Conservation (phyloP, 2,797 vertebrate species). For the Amazonetta brasiliensis region DNA sequence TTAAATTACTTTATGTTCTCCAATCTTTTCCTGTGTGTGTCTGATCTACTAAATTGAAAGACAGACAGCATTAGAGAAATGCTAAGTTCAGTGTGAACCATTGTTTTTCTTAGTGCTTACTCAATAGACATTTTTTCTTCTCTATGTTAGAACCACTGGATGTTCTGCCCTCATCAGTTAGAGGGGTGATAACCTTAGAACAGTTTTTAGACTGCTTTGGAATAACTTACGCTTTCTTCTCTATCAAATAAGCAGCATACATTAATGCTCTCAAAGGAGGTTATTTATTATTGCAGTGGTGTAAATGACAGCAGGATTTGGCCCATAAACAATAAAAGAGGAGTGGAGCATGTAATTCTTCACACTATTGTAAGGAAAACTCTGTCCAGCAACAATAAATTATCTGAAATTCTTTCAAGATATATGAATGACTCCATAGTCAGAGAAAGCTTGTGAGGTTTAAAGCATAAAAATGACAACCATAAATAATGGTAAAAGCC, state of each 20-base stretch:
- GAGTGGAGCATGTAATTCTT: conserved; percentile 58
- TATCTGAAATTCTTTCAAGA: conserved; percentile 64
- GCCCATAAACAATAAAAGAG: conserved; percentile 50
- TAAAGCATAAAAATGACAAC: conserved; percentile 71
- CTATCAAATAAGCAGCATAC: not conserved
- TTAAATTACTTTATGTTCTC: not conserved
- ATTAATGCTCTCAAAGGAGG: not conserved
- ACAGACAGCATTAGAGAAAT: not conserved
- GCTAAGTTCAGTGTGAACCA: not conserved
- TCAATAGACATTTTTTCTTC: not conserved
- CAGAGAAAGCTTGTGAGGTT: conserved; percentile 61
- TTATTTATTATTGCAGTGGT: conserved; percentile 25
- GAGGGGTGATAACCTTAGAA: not conserved
- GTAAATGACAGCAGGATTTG: conserved; percentile 42
- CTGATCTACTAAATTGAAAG: not conserved
- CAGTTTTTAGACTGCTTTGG: not conserved
- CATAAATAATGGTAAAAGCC: conserved; percentile 74
- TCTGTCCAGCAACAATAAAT: conserved; percentile 69
- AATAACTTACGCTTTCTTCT: not conserved
- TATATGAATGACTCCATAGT: conserved; percentile 53
- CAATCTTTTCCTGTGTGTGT: not conserved
- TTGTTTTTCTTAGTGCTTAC: not conserved
- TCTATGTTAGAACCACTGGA: not conserved
- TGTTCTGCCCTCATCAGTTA: not conserved
- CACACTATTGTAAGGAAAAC: conserved; percentile 29